Evolutionary conservation across 92 coral and sea anemone genomes (phyloP).

Genomic region (Meandrina meandrites): DNA sequence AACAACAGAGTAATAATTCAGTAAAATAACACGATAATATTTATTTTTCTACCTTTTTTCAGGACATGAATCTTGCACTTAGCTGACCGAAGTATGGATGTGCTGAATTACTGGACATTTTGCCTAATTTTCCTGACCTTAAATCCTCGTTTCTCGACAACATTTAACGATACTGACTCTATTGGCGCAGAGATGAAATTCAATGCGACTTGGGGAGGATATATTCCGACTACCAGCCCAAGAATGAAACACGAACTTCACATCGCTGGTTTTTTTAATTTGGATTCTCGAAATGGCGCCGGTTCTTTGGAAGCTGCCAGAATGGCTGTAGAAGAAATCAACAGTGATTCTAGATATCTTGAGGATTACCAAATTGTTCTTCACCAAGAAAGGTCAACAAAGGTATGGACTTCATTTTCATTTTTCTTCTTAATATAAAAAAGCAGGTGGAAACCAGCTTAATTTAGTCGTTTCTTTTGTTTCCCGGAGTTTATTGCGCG

Average conservation of each 20-base stretch:
- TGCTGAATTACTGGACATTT: not conserved
- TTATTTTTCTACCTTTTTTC: not conserved
- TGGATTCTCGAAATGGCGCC: conserved; percentile 57
- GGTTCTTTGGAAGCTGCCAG: conserved; percentile 74
- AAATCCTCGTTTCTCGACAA: not conserved
- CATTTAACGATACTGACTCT: conserved; percentile 21
- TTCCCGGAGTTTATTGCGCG: not conserved
- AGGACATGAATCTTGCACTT: not conserved
- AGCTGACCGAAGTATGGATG: conserved; percentile 14
- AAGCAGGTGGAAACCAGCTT: conserved; percentile 19
- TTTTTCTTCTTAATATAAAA: not conserved
- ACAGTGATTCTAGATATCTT: conserved; percentile 42
- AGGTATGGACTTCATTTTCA: not conserved
- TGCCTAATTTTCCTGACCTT: not conserved
- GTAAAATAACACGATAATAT: not conserved
- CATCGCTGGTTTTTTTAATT: conserved; percentile 85
- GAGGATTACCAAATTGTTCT: conserved; percentile 29
- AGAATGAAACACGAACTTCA: conserved; percentile 42
- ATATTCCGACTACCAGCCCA: not conserved
- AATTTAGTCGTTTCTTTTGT: conserved; percentile 6
- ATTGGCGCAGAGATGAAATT: conserved; percentile 11
- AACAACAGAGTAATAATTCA: not conserved
- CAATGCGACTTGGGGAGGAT: not conserved
- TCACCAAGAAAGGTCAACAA: conserved; percentile 29
- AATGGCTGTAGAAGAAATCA: conserved; percentile 85